These are phyloP conservation scores for Xiphophorus birchmanni DNA, from an alignment of 2,797 vertebrate genomes.

Conservation along the genomic window DNA sequence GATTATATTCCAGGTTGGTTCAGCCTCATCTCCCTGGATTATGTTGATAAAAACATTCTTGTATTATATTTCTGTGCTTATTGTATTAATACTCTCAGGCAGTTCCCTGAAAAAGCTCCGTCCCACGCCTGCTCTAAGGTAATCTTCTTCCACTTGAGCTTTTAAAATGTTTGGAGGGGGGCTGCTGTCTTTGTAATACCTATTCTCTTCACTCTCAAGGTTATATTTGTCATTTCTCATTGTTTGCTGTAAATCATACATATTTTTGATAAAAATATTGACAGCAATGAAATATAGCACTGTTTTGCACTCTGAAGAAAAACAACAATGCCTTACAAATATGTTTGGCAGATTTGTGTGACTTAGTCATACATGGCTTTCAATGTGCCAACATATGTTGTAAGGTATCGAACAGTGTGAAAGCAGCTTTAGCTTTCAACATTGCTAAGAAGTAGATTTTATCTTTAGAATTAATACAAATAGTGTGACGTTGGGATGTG, in stretches of 20 bases:
- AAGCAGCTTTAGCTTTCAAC: too few species aligned
- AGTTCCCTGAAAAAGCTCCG: constrained; percentile 73
- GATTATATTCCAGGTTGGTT: constrained; percentile 82
- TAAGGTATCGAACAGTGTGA: too few species aligned
- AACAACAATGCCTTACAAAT: background rate
- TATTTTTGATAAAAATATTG: constrained; percentile 25
- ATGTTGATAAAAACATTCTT: constrained; percentile 84
- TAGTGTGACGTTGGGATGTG: too few species aligned
- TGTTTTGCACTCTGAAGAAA: background rate
- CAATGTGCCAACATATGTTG: too few species aligned
- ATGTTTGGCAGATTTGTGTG: background rate
- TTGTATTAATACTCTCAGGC: constrained; percentile 79
- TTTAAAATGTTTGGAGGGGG: constrained; percentile 69
- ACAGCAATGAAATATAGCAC: background rate
- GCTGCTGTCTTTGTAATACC: constrained; percentile 55
- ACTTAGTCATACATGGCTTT: background rate
- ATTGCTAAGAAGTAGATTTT: too few species aligned
- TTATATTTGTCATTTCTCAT: constrained; percentile 39
- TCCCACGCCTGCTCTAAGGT: constrained; percentile 74
- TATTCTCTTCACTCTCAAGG: constrained; percentile 50
- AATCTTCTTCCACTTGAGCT: constrained; percentile 81
- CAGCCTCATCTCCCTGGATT: constrained; percentile 80
- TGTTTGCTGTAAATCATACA: constrained; percentile 18
- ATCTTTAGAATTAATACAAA: too few species aligned
- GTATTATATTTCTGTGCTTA: constrained; percentile 83